Evolutionary conservation across 2,888 invertebrate species (phyloP).

Genomic region (Thysanoteuthis rhombus): DNA sequence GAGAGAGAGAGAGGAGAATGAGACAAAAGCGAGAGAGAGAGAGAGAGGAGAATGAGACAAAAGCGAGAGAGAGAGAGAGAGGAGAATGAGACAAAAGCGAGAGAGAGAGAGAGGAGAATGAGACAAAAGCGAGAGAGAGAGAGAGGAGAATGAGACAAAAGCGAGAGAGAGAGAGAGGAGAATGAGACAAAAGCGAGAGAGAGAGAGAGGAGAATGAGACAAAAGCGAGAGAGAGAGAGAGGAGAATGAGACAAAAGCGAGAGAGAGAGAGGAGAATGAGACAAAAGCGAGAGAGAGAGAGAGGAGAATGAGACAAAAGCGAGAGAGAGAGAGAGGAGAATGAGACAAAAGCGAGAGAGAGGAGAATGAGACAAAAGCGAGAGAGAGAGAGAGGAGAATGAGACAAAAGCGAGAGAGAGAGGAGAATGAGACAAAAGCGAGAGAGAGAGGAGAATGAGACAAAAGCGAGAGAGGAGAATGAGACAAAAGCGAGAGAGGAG

Average conservation of each 20-base stretch:
- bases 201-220: conserved; percentile 26
- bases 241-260: background rate
- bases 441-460: too few species aligned
- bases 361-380: background rate
- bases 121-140: conserved; percentile 27
- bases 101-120: background rate
- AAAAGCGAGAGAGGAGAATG: too few species aligned
- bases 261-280: background rate
- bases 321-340: background rate
- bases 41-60: background rate
- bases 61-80: background rate
- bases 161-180: background rate
- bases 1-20: background rate
- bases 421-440: too few species aligned
- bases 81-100: conserved; percentile 16
- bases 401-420: too few species aligned
- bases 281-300: background rate
- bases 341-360: background rate
- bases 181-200: background rate
- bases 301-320: background rate
- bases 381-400: background rate
- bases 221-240: background rate
- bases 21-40: too few species aligned
- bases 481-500: background rate
- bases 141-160: background rate